Evolutionary conservation across 2,888 invertebrate species (phyloP).

Genomic region (Itoplectis maculator): DNA sequence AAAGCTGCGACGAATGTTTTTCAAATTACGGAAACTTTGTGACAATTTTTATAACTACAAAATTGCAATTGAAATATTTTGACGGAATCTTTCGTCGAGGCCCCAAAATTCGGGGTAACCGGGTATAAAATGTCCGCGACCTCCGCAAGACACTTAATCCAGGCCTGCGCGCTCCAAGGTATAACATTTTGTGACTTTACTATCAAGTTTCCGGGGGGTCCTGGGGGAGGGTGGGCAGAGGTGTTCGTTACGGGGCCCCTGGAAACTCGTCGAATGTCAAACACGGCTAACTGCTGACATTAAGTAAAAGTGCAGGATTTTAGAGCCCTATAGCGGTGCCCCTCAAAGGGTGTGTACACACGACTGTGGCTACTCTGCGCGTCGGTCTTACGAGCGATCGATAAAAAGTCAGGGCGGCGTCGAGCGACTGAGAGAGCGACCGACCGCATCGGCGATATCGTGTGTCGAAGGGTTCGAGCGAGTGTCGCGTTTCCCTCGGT

Average conservation of each 20-base stretch:
- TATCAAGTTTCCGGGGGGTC: neutral
- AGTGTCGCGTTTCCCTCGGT: constrained; percentile 68
- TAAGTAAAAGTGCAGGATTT: neutral
- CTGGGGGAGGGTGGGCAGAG: neutral
- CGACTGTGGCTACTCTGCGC: constrained; percentile 59
- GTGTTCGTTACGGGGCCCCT: neutral
- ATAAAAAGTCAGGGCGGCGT: constrained; percentile 72
- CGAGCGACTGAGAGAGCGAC: no score
- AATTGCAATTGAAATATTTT: no score
- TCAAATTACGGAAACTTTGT: no score
- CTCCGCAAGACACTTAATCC: no score
- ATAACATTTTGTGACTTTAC: neutral
- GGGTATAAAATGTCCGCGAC: no score
- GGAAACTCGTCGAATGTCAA: neutral
- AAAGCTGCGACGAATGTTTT: no score
- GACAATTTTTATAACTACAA: no score
- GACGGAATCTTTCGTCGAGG: no score
- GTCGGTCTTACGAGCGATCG: constrained; percentile 70
- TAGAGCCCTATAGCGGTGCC: neutral
- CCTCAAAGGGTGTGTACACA: neutral
- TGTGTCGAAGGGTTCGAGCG: constrained; percentile 68
- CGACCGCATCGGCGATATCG: constrained; percentile 68
- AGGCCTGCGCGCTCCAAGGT: no score
- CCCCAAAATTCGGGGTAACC: no score
- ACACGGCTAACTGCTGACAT: neutral